phyloP scores from a whole-genome alignment of 2,797 vertebrate species.

The Sus cebifrons region DNA sequence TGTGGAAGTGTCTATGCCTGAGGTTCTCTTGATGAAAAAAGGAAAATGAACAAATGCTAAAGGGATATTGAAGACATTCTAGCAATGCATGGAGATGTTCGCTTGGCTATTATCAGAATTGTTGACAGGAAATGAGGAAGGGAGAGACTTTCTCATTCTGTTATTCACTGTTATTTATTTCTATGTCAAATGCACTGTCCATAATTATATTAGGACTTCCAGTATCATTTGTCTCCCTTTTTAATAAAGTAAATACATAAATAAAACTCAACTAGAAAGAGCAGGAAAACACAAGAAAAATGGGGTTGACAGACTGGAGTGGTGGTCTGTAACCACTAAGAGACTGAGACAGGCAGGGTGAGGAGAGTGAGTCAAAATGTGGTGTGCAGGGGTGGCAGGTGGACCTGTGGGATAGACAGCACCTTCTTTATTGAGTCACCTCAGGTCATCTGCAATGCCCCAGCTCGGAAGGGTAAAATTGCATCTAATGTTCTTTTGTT shows the following conservation, averaged over 20 bases:
- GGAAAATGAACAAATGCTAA: neutral
- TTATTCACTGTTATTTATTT: neutral
- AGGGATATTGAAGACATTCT: neutral
- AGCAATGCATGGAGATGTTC: neutral
- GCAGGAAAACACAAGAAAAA: neutral
- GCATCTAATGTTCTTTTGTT: neutral
- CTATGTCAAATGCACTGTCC: neutral
- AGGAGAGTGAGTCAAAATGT: neutral
- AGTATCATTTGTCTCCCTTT: neutral
- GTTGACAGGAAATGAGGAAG: neutral
- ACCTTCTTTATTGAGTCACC: neutral
- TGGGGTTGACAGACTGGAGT: neutral
- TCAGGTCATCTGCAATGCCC: neutral
- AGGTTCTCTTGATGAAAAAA: neutral
- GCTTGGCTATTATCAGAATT: neutral
- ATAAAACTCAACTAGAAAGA: neutral
- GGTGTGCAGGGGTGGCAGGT: no score
- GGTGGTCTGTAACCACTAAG: neutral
- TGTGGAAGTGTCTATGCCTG: neutral
- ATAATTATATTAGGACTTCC: neutral
- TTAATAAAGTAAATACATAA: neutral
- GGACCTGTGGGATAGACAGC: neutral
- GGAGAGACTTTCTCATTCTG: neutral
- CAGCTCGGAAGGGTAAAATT: neutral
- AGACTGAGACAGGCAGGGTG: neutral